Evolutionary conservation across 2,113 vertebrate genomes (phyloP).

Genomic region (Gadus macrocephalus): DNA sequence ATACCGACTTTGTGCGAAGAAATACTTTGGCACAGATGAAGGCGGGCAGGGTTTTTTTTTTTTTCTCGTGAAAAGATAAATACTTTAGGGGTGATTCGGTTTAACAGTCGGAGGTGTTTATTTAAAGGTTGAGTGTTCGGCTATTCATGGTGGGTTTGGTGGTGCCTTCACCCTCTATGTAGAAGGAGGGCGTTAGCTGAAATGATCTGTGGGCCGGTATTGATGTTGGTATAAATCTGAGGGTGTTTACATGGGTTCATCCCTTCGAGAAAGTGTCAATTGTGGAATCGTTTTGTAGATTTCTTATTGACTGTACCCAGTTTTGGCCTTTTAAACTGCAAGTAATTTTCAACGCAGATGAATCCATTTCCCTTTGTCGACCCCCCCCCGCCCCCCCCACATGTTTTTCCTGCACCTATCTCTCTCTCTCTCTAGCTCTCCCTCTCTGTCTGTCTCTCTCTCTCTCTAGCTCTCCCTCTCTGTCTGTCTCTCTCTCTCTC

Average conservation of each 20-base stretch:
- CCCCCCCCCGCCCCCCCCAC: too few species aligned
- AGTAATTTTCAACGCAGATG: constrained; percentile 32
- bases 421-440: constrained; percentile 5
- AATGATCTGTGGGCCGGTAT: constrained; percentile 25
- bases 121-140: too few species aligned
- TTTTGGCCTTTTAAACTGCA: constrained; percentile 31
- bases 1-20: too few species aligned
- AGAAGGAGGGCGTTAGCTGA: constrained; percentile 23
- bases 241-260: not conserved
- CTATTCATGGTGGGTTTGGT: too few species aligned
- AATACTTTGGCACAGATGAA: too few species aligned
- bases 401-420: too few species aligned
- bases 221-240: constrained; percentile 36
- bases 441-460: constrained; percentile 9
- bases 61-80: too few species aligned
- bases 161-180: constrained; percentile 11
- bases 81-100: too few species aligned
- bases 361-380: not conserved
- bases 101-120: too few species aligned
- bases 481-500: not conserved
- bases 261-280: not conserved
- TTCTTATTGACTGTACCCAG: constrained; percentile 5
- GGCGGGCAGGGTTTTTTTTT: too few species aligned
- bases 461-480: not conserved
- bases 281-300: not conserved